Percentiles rank a stretch among this genome's conserved stretches.
Conservation (phyloP, 2,797 vertebrate species). For the Pangasius macronema region DNA sequence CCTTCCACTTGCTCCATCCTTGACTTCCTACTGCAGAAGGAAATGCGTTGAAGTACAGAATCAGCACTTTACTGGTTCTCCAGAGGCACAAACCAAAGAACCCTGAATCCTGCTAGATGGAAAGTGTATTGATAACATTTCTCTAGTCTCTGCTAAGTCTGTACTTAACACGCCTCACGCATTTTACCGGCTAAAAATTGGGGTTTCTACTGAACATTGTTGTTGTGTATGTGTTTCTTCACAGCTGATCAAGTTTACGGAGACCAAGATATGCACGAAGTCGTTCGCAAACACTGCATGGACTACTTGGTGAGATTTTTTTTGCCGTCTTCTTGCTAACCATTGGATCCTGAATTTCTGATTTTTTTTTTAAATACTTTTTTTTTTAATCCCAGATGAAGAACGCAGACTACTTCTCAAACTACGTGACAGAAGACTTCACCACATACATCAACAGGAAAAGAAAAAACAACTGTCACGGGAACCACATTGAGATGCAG, state of each 20-base stretch:
- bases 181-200: background rate
- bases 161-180: background rate
- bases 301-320: slow-evolving; percentile 87
- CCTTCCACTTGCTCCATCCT: background rate
- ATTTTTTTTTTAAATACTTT: background rate
- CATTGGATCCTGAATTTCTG: background rate
- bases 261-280: slow-evolving; percentile 95
- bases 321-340: background rate
- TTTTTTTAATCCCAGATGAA: slow-evolving; percentile 79
- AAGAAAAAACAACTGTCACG: slow-evolving; percentile 93
- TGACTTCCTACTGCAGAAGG: background rate
- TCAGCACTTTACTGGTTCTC: background rate
- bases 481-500: slow-evolving; percentile 96
- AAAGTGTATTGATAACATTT: background rate
- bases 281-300: slow-evolving; percentile 95
- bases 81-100: background rate
- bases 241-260: slow-evolving; percentile 92
- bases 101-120: background rate
- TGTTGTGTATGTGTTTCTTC: slow-evolving; percentile 46
- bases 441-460: slow-evolving; percentile 95
- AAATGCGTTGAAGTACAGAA: background rate
- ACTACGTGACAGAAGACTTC: slow-evolving; percentile 95
- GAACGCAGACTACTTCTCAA: slow-evolving; percentile 93
- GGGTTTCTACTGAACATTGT: background rate
- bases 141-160: background rate